These are phyloP conservation scores for Petrophora chlorosata DNA, from an alignment of 2,888 invertebrate species.

Conservation along the genomic window DNA sequence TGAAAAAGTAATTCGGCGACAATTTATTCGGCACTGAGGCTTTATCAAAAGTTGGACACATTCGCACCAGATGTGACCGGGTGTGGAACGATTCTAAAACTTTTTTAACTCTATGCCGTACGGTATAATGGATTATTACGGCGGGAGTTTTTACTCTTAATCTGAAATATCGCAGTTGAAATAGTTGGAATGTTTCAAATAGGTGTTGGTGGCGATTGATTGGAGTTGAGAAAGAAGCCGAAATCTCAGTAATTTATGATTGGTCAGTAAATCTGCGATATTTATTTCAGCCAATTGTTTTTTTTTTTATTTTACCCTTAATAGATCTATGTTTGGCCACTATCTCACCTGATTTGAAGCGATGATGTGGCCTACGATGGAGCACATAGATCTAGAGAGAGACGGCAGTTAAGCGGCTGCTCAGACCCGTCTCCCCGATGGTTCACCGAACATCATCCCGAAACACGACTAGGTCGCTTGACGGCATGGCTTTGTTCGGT, in stretches of 20 bases:
- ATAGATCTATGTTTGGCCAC: no score
- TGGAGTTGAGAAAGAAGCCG: slow-evolving; percentile 7
- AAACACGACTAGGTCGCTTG: no score
- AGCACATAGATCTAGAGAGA: no score
- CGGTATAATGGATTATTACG: slow-evolving; percentile 43
- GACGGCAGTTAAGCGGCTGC: no score
- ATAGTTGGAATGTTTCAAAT: slow-evolving; percentile 32
- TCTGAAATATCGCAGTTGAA: slow-evolving; percentile 22
- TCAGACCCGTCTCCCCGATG: no score
- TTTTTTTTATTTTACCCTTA: no score
- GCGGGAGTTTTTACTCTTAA: slow-evolving; percentile 23
- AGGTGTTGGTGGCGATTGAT: slow-evolving; percentile 32
- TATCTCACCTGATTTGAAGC: no score
- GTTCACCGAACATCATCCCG: no score
- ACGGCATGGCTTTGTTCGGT: no score
- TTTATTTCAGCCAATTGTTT: neutral
- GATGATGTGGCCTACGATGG: no score
- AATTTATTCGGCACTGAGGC: slow-evolving; percentile 58
- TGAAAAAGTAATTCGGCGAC: slow-evolving; percentile 56
- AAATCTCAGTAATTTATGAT: no score
- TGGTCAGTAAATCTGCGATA: slow-evolving; percentile 2
- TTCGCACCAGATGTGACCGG: slow-evolving; percentile 61
- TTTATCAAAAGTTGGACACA: slow-evolving; percentile 70
- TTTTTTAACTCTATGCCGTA: slow-evolving; percentile 53
- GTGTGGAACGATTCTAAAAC: slow-evolving; percentile 47